phyloP scores from a whole-genome alignment of 2,113 vertebrate genomes.

The Apistogramma diplotaenia region DNA sequence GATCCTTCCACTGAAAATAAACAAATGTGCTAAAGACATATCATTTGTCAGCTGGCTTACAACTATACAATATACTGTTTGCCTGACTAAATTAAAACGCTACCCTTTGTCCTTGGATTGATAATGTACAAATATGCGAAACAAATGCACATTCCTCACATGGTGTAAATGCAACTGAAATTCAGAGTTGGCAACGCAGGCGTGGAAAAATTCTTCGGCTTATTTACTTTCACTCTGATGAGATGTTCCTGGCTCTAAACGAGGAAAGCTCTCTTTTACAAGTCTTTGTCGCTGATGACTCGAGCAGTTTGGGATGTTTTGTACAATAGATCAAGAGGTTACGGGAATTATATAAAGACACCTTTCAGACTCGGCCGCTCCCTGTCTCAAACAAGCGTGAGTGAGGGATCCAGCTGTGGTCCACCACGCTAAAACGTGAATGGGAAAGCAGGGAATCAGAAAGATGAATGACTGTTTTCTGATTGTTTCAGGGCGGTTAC shows the following conservation, averaged over 20 bases:
- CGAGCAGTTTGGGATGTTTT: not conserved
- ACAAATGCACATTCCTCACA: not conserved
- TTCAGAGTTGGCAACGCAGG: not conserved
- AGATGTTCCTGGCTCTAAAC: not conserved
- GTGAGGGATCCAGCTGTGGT: not conserved
- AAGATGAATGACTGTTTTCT: not conserved
- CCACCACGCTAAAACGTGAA: not conserved
- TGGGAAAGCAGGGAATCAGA: not conserved
- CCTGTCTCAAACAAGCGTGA: not conserved
- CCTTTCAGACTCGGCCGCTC: not conserved
- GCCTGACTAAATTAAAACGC: constrained; percentile 1
- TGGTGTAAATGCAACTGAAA: not conserved
- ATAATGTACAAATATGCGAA: not conserved
- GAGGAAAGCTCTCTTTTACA: not conserved
- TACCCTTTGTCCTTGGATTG: not conserved
- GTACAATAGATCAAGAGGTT: not conserved
- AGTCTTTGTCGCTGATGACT: not conserved
- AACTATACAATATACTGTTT: not conserved
- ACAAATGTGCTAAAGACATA: constrained; percentile 34
- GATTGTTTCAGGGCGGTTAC: not conserved
- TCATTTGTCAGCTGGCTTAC: constrained; percentile 20
- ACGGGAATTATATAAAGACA: not conserved
- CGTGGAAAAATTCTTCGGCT: not conserved
- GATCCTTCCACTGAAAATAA: constrained; percentile 47
- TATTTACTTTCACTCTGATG: not conserved